Evolutionary conservation across 2,797 vertebrate genomes (phyloP).

Genomic region (Girardinus metallicus): DNA sequence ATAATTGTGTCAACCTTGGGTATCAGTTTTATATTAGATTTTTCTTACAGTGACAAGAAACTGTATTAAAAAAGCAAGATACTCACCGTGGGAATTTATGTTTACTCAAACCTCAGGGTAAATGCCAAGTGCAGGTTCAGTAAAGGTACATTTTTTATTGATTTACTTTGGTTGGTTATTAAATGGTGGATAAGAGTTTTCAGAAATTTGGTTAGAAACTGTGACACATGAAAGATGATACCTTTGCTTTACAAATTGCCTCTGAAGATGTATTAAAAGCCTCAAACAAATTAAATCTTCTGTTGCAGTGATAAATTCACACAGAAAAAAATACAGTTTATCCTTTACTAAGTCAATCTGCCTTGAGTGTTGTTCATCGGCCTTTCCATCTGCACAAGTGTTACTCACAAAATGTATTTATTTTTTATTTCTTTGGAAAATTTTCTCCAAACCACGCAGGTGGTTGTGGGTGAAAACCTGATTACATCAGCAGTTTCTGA

Average conservation of each 20-base stretch:
- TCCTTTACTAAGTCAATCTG: too few relatives aligned
- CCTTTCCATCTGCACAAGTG: neutral
- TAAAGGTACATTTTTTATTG: slow-evolving; percentile 1
- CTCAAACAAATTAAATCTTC: neutral
- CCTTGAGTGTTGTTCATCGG: neutral
- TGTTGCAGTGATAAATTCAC: neutral
- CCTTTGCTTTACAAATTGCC: neutral
- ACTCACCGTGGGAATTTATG: neutral
- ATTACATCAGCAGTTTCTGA: neutral
- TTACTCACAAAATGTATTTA: neutral
- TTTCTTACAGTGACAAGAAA: slow-evolving; percentile 32
- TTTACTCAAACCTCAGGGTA: neutral
- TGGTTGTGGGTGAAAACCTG: neutral
- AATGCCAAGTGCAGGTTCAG: slow-evolving; percentile 1
- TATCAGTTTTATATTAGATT: slow-evolving; percentile 44
- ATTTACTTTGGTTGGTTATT: neutral
- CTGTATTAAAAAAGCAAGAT: neutral
- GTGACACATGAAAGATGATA: neutral
- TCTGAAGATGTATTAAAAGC: neutral
- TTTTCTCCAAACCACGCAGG: neutral
- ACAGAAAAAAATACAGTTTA: neutral
- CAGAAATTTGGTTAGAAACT: neutral
- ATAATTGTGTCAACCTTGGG: slow-evolving; percentile 58
- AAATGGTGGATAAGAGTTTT: neutral
- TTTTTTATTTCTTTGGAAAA: neutral